Percentiles rank a stretch among this genome's conserved stretches.
phyloP scores from a whole-genome alignment of 2,797 vertebrate species.

The Valencia hispanica region DNA sequence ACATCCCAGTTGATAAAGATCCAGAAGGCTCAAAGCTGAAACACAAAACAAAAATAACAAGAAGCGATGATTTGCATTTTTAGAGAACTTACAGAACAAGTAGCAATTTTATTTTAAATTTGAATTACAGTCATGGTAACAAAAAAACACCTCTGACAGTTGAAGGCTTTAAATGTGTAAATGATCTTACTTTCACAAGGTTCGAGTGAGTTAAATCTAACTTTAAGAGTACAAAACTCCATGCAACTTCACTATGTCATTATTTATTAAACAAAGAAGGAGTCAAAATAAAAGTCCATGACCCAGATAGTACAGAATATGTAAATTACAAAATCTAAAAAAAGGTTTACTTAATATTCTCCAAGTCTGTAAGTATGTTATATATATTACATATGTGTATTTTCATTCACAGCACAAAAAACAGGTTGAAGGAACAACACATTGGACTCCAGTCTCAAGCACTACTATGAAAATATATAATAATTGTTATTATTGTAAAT shows the following conservation, averaged over 20 bases:
- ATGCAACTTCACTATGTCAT: not conserved
- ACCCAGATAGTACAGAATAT: not conserved
- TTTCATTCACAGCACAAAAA: not conserved
- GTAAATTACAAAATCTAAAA: not conserved
- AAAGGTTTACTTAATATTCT: not conserved
- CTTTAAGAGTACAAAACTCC: not conserved
- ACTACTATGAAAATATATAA: no score
- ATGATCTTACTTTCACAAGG: not conserved
- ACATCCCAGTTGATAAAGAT: constrained; percentile 88
- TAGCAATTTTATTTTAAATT: not conserved
- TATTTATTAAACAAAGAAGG: not conserved
- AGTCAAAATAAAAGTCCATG: not conserved
- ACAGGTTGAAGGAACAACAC: not conserved
- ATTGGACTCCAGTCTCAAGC: not conserved
- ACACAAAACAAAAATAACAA: constrained; percentile 38
- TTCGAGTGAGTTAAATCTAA: not conserved
- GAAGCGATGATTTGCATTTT: not conserved
- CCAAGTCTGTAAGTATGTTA: not conserved
- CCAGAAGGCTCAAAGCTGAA: constrained; percentile 88
- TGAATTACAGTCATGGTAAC: not conserved
- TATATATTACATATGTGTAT: not conserved
- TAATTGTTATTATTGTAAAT: no score
- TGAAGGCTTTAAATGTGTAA: not conserved
- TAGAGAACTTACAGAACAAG: not conserved
- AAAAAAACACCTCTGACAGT: not conserved